Evolutionary conservation across 2,113 vertebrate genomes (phyloP).

Genomic region (Bagarius yarrelli): DNA sequence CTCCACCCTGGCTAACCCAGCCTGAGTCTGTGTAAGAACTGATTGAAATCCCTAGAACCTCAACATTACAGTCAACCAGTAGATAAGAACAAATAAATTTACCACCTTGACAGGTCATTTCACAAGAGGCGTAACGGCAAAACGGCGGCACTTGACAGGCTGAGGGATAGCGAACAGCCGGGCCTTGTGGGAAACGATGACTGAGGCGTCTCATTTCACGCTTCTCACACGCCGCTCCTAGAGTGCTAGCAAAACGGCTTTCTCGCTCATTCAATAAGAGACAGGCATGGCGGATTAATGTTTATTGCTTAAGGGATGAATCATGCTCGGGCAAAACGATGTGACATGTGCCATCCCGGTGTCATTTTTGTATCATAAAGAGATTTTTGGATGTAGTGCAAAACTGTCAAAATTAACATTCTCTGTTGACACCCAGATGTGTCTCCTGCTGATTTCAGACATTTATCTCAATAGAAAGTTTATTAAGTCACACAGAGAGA

Average conservation of each 20-base stretch:
- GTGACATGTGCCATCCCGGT: conserved; percentile 36
- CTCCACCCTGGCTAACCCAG: conserved; percentile 43
- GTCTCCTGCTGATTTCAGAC: conserved; percentile 41
- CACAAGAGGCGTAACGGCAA: conserved; percentile 61
- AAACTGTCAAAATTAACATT: conserved; percentile 47
- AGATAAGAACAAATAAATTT: conserved; percentile 72
- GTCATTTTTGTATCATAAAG: conserved; percentile 27
- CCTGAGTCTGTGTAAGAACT: conserved; percentile 48
- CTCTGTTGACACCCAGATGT: conserved; percentile 39
- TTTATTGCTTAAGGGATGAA: conserved; percentile 55
- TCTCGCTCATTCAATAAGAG: conserved; percentile 49
- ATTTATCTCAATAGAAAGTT: conserved; percentile 49
- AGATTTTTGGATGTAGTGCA: conserved; percentile 31
- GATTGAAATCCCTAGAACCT: conserved; percentile 65
- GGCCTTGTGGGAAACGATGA: conserved; percentile 65
- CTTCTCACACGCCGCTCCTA: conserved; percentile 52
- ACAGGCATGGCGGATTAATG: conserved; percentile 55
- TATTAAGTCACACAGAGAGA: conserved; percentile 40
- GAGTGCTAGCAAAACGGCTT: conserved; percentile 44
- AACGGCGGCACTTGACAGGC: conserved; percentile 59
- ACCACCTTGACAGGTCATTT: conserved; percentile 69
- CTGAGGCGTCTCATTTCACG: conserved; percentile 61
- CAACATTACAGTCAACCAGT: conserved; percentile 65
- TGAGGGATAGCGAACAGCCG: conserved; percentile 64
- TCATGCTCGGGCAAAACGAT: conserved; percentile 36